These are phyloP conservation scores for Pollenia angustigena DNA, from an alignment of 2,888 invertebrate genomes.

Conservation along the genomic window DNA sequence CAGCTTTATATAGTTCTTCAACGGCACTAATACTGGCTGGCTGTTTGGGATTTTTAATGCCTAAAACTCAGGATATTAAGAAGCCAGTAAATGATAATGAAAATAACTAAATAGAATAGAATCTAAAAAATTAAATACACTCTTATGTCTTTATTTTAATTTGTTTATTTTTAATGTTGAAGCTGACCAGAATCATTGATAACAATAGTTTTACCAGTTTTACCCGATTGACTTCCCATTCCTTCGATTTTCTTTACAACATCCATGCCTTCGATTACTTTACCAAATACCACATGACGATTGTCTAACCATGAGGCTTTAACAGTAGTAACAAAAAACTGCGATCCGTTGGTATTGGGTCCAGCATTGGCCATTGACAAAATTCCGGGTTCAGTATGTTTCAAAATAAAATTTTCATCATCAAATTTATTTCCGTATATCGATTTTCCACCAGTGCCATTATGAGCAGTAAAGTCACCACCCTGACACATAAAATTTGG, in stretches of 20 bases:
- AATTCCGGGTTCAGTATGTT: slow-evolving; percentile 95
- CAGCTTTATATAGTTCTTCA: slow-evolving; percentile 71
- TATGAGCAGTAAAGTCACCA: slow-evolving; percentile 97
- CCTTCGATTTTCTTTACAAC: slow-evolving; percentile 93
- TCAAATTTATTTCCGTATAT: slow-evolving; percentile 97
- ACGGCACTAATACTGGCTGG: slow-evolving; percentile 72
- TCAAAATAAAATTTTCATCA: slow-evolving; percentile 97
- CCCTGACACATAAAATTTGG: slow-evolving; percentile 99
- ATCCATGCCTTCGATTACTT: slow-evolving; percentile 95
- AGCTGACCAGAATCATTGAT: slow-evolving; percentile 93
- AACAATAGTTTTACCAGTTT: slow-evolving; percentile 90
- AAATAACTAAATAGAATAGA: slow-evolving; percentile 4
- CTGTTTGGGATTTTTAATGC: slow-evolving; percentile 70
- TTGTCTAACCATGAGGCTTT: slow-evolving; percentile 97
- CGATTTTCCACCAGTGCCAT: slow-evolving; percentile 97
- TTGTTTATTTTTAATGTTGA: slow-evolving; percentile 12
- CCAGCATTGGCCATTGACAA: slow-evolving; percentile 99
- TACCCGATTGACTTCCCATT: slow-evolving; percentile 92
- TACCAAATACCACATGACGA: slow-evolving; percentile 96
- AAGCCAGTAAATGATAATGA: slow-evolving; percentile 41
- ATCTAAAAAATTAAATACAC: background rate
- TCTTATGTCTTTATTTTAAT: background rate
- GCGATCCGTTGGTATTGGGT: slow-evolving; percentile 97
- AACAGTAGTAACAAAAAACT: slow-evolving; percentile 97
- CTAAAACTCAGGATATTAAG: slow-evolving; percentile 56